Base-by-base conservation (phyloP, 2,113 vertebrate species). In the Tauraco erythrolophus region DNA sequence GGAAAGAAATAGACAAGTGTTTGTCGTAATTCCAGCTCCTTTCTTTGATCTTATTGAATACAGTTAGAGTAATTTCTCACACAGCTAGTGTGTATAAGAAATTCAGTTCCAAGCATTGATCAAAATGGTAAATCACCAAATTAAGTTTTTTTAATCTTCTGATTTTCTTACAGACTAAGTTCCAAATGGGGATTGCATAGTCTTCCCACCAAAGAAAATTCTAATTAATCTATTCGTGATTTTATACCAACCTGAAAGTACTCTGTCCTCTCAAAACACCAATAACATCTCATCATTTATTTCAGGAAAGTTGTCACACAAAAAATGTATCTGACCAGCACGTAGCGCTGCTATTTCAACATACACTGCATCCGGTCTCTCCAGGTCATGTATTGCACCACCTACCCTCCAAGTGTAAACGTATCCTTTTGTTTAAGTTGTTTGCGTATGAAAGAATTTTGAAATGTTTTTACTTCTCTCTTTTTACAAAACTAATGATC, bases 351-450 rank as follows among this genome's bases (percentile, higher is more conserved):
- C 43, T 71, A 10, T 53, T 70, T 88, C 46, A 10, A 33, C 83
- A 65, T 25, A 22, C 6, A 58, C 15, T 24, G 30, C 5, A 6
- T 35, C 22, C n/a, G n/a, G 23, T 71, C 96, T 84, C 61, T 78
- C 39, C 35, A 79, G 31, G 14, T 69, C 41, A 13, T 18, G 5
- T 51, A 35, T 35, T 77, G 15, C 19, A 58, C 6, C 5, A 48
- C 22, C 14, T 31, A 13, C 71, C 8, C 6, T 84, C 35, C 24
- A 33, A 64, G 22, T 18, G 16, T 45, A 84, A 66, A 54, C 1
- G 0, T 14, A 53, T 3, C 10, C 8, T 54, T 74, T 24, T 43
- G 3, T 58, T 51, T 39, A 37, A 8, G 14, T 24, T 2, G 0
- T 69, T 66, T 71, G 19, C 33, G 45, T 16, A 37, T 45, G 14